Conservation (phyloP, 1,140 invertebrate genomes). For the Cherax quadricarinatus region DNA sequence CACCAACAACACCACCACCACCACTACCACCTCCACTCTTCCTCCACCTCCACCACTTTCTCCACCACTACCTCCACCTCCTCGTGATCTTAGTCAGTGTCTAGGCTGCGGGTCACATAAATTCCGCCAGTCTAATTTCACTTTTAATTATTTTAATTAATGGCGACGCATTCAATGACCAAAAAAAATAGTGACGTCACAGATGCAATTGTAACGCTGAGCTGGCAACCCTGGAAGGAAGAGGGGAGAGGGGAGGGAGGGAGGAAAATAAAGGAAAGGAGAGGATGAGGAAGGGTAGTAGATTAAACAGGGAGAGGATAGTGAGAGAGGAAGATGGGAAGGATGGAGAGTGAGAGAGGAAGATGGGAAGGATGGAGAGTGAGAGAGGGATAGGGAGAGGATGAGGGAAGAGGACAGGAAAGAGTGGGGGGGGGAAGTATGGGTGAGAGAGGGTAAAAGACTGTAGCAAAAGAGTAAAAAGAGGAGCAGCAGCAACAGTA, state of each 20-base stretch:
- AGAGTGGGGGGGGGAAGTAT: too few species aligned
- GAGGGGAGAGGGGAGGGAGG: not conserved
- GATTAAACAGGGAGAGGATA: not conserved
- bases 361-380: not conserved
- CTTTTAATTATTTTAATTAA: constrained; percentile 61
- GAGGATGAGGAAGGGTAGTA: not conserved
- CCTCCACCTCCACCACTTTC: too few species aligned
- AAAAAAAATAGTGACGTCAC: constrained; percentile 50
- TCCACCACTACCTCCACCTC: not conserved
- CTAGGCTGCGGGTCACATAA: constrained; percentile 36
- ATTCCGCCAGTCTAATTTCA: constrained; percentile 47
- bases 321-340: too few species aligned
- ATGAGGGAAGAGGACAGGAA: too few species aligned
- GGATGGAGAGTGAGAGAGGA: not conserved
- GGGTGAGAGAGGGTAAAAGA: not conserved
- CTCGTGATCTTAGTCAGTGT: constrained; percentile 24
- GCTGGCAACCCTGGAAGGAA: not conserved
- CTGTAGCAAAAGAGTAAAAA: not conserved
- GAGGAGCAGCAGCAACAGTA: too few species aligned
- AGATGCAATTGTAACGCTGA: constrained; percentile 60
- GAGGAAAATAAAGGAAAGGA: not conserved
- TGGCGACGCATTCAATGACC: constrained; percentile 43
- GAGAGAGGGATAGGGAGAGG: not conserved
- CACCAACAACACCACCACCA: too few species aligned
- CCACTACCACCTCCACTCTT: not conserved